These are phyloP conservation scores for Eutolmus rufibarbis DNA, from an alignment of 2,888 invertebrate genomes.

Conservation along the genomic window DNA sequence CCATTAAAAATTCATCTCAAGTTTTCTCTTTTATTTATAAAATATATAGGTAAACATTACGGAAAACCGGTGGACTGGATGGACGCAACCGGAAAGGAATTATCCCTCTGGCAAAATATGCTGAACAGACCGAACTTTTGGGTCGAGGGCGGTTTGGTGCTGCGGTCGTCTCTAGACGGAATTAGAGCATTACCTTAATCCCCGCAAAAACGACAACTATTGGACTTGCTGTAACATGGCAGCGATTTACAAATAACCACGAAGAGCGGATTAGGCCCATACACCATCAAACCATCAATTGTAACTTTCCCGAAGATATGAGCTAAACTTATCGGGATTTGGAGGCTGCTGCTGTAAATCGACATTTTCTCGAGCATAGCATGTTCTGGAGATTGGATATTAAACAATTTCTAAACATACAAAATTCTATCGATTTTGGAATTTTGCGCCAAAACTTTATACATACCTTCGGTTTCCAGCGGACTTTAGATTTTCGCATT, in stretches of 20 bases:
- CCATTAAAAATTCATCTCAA: constrained; percentile 10
- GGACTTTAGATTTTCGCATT: neutral
- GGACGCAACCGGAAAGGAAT: constrained; percentile 91
- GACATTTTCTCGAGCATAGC: neutral
- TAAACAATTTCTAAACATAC: neutral
- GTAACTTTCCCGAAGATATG: neutral
- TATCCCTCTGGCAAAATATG: constrained; percentile 93
- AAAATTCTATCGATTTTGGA: neutral
- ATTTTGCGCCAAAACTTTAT: neutral
- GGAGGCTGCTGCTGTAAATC: neutral
- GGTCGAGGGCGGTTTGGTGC: constrained; percentile 92
- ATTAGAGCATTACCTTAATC: constrained; percentile 56
- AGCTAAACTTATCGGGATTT: neutral
- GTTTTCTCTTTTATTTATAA: constrained; percentile 41
- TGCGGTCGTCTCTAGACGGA: constrained; percentile 79
- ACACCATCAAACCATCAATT: neutral
- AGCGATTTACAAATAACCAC: neutral
- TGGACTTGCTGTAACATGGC: neutral
- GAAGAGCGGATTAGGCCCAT: neutral
- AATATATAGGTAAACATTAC: constrained; percentile 78
- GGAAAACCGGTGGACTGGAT: constrained; percentile 92
- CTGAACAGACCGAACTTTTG: constrained; percentile 92
- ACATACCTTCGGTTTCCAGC: neutral
- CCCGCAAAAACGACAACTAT: neutral
- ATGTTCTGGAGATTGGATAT: neutral